Evolutionary conservation across 2,113 vertebrate species (phyloP).

Genomic region (Paramisgurnus dabryanus): DNA sequence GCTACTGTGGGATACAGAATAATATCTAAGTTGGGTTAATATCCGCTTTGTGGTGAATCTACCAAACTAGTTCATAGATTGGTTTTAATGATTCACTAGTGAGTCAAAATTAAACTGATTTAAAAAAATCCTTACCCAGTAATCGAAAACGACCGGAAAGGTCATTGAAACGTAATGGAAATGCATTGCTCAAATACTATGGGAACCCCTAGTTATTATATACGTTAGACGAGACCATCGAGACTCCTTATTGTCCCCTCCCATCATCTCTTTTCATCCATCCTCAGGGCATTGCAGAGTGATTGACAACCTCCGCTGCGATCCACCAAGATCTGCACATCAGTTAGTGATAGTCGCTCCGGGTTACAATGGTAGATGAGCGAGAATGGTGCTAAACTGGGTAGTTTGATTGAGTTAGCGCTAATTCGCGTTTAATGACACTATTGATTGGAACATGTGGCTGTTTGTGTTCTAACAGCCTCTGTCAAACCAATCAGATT

Average conservation of each 20-base stretch:
- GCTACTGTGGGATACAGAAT: too few species aligned
- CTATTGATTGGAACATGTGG: slow-evolving; percentile 54
- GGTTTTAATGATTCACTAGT: too few species aligned
- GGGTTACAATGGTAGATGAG: slow-evolving; percentile 52
- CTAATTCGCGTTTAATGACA: slow-evolving; percentile 58
- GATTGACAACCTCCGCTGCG: slow-evolving; percentile 39
- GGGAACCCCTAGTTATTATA: background rate
- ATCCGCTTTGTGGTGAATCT: too few species aligned
- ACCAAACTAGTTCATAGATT: too few species aligned
- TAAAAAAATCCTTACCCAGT: too few species aligned
- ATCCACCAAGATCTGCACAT: slow-evolving; percentile 36
- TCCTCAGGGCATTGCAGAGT: slow-evolving; percentile 43
- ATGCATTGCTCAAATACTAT: too few species aligned
- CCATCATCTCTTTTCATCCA: slow-evolving; percentile 42
- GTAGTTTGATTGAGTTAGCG: slow-evolving; percentile 55
- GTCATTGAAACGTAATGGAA: too few species aligned
- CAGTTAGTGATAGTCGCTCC: slow-evolving; percentile 21
- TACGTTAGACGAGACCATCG: slow-evolving; percentile 35
- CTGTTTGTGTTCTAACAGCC: slow-evolving; percentile 54
- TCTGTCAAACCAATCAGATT: slow-evolving; percentile 50
- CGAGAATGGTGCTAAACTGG: slow-evolving; percentile 45
- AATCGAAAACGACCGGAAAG: too few species aligned
- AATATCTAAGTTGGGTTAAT: too few species aligned
- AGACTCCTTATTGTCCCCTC: slow-evolving; percentile 46
- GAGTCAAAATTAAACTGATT: too few species aligned